Conservation (phyloP, 2,113 vertebrate species). For the Struthidea cinerea region DNA sequence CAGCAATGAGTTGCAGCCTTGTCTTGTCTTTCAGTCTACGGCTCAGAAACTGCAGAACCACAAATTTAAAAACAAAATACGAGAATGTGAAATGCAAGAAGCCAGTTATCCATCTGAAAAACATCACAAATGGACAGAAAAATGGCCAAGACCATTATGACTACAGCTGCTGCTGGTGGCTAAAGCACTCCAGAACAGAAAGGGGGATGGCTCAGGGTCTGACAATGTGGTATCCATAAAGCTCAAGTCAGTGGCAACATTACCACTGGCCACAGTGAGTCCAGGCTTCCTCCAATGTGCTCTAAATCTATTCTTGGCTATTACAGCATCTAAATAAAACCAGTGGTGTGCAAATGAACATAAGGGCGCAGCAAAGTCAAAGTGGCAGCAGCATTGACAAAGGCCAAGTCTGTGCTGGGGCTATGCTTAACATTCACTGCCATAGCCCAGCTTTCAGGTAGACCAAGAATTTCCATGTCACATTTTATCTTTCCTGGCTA, state of each 20-base stretch:
- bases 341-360: neutral
- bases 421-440: neutral
- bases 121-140: neutral
- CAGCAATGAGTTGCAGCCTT: neutral
- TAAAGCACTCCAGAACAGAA: neutral
- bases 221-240: neutral
- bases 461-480: neutral
- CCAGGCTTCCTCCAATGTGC: neutral
- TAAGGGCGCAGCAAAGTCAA: neutral
- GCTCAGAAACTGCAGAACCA: neutral
- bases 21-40: neutral
- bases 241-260: neutral
- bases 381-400: neutral
- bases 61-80: neutral
- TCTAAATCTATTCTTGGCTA: neutral
- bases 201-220: neutral
- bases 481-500: neutral
- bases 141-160: neutral
- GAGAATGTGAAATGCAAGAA: neutral
- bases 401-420: neutral
- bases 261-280: neutral
- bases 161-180: fast-evolving
- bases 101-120: neutral
- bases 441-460: neutral
- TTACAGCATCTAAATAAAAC: neutral